Conservation (phyloP, 2,797 vertebrate species). For the Molossus molossus region DNA sequence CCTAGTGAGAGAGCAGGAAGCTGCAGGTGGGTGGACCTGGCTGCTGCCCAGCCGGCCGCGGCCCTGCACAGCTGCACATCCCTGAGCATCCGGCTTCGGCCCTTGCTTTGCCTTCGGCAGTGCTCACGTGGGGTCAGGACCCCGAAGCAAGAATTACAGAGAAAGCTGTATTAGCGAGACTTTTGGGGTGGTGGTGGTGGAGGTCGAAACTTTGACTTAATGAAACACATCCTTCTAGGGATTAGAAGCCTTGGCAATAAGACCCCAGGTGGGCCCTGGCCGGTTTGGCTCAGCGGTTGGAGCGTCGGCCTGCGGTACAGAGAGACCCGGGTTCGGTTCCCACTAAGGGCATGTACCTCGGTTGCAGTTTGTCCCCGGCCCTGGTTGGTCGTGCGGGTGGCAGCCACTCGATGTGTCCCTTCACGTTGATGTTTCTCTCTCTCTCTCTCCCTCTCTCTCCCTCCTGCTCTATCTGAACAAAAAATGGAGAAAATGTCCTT, state of each 20-base stretch:
- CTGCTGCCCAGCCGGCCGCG: fast-evolving
- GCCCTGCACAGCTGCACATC: fast-evolving
- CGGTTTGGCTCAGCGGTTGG: too few species aligned
- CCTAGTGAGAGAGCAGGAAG: constrained; percentile 73
- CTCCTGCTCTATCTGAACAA: too few species aligned
- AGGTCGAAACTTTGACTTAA: background rate
- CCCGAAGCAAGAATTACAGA: background rate
- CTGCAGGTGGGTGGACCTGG: background rate
- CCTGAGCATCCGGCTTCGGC: background rate
- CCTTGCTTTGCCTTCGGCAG: background rate
- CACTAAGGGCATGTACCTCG: too few species aligned
- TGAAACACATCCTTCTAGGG: background rate
- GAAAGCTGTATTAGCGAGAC: background rate
- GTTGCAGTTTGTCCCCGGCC: too few species aligned
- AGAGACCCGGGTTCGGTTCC: too few species aligned
- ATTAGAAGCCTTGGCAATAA: background rate
- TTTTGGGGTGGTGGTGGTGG: background rate
- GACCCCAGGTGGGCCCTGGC: background rate
- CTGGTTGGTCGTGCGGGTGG: too few species aligned
- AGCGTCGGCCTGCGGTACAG: too few species aligned
- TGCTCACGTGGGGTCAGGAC: background rate
- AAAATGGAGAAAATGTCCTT: too few species aligned
- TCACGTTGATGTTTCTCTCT: too few species aligned
- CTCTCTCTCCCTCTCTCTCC: too few species aligned
- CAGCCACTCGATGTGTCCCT: too few species aligned